These are phyloP conservation scores for Zosterops japonicus DNA, from an alignment of 2,113 vertebrate genomes.

Conservation along the genomic window DNA sequence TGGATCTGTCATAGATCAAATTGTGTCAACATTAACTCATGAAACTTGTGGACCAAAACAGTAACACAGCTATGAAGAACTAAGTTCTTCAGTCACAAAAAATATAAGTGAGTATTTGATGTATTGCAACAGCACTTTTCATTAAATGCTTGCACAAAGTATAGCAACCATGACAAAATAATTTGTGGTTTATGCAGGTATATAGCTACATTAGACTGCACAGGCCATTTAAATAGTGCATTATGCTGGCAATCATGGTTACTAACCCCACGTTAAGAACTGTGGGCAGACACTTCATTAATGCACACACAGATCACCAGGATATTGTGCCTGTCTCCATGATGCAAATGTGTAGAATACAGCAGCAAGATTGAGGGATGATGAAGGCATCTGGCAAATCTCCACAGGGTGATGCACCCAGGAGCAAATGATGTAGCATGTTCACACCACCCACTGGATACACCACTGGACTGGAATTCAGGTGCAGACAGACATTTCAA, in stretches of 20 bases:
- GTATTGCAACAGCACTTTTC: conserved; percentile 39
- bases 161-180: conserved; percentile 30
- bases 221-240: neutral
- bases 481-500: neutral
- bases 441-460: conserved; percentile 49
- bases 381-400: conserved; percentile 49
- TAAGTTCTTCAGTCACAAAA: neutral
- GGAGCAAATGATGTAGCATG: conserved; percentile 45
- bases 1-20: neutral
- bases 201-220: conserved; percentile 6
- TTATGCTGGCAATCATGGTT: conserved; percentile 22
- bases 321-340: conserved; percentile 28
- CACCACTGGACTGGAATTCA: conserved; percentile 25
- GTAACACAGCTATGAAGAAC: neutral
- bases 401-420: conserved; percentile 29
- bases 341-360: conserved; percentile 1
- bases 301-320: neutral
- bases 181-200: conserved; percentile 40
- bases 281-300: conserved; percentile 36
- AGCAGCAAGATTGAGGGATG: neutral
- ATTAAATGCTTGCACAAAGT: conserved; percentile 33
- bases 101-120: neutral
- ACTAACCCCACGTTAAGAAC: neutral
- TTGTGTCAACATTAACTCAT: neutral
- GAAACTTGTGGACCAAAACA: neutral